phyloP scores from a whole-genome alignment of 2,113 vertebrate species.

The Scomber scombrus region DNA sequence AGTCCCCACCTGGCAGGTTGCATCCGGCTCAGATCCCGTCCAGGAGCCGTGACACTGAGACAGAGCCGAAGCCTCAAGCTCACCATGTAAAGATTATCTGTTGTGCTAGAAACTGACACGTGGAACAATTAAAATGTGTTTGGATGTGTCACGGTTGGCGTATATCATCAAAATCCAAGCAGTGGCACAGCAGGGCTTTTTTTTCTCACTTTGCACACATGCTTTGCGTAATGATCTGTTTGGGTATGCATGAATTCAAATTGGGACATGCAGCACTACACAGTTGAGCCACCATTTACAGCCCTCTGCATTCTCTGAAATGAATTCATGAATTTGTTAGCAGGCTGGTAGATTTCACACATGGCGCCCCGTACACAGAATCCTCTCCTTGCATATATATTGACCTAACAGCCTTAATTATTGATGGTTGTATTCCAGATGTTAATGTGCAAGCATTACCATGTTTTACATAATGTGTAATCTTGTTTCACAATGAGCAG shows the following conservation, averaged over 20 bases:
- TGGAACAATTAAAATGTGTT: background rate
- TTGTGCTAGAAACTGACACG: background rate
- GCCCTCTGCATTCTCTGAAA: constrained; percentile 43
- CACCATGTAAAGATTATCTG: background rate
- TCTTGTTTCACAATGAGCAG: constrained; percentile 50
- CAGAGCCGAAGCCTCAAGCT: constrained; percentile 3
- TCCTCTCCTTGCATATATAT: constrained; percentile 26
- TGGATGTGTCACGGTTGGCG: background rate
- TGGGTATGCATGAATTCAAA: constrained; percentile 72
- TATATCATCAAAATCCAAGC: constrained; percentile 20
- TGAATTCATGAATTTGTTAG: constrained; percentile 64
- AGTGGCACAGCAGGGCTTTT: constrained; percentile 16
- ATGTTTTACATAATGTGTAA: constrained; percentile 76
- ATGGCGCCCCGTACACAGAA: constrained; percentile 20
- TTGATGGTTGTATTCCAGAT: constrained; percentile 67
- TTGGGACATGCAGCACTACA: constrained; percentile 50
- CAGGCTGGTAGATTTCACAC: constrained; percentile 49
- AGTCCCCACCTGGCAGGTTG: constrained; percentile 39
- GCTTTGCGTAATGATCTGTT: constrained; percentile 54
- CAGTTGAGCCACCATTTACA: constrained; percentile 40
- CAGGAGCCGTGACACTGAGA: constrained; percentile 1
- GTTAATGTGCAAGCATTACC: constrained; percentile 51
- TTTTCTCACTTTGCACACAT: constrained; percentile 34
- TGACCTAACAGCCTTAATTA: constrained; percentile 64
- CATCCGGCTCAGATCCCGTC: constrained; percentile 3